Evolutionary conservation across 35 echinoderm and acorn worm genomes (phyloP), one percentile per base, ranked within the genome.

Genomic region (Anneissia japonica): DNA sequence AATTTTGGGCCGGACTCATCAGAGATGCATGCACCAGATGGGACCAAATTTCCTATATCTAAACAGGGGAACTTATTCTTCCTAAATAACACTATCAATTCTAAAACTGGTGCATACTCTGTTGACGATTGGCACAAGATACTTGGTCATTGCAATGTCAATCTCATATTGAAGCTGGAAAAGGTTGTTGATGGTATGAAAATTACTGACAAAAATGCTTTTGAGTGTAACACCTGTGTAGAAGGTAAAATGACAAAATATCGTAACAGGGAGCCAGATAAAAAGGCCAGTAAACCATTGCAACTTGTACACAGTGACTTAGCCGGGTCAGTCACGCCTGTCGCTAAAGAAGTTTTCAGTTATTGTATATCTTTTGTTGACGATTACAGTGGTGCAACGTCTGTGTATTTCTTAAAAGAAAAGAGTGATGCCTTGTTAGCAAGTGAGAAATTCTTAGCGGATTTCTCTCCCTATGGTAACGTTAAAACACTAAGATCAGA

Each of bases 111-210:
- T n/a, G n/a, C n/a, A n/a, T n/a, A n/a, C n/a, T n/a, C n/a, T n/a
- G n/a, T n/a, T n/a, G n/a, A 35, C 34, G 21, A 34, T 34, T 76
- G 73, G 73, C 84, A 74, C 35, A 35, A 76, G 38, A 85, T 74
- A 6, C 36, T 73, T 34, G 51, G 84, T 30, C 84, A 85, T 85
- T 85, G 84, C 37, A 85, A 85, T 39, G 19, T 34, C 35, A 31
- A 85, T 45, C 51, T 76, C 31, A 77, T 86, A 6, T 7, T 76
- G 3, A 78, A 86, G 43, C 38, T 86, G n/a, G 36, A 86, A 79
- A 45, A 86, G 39, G 73, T 86, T n/a, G 74, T 86, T 77, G 74
- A 43, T 39, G 84, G 84, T 77, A 86, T 46, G 73, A 86, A 32
- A 77, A 21, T 75, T 32, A 30, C 3, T 81, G 30, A 6, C 4